Conservation (phyloP, 2,797 vertebrate species). For the Pangasius sanitwongsei region DNA sequence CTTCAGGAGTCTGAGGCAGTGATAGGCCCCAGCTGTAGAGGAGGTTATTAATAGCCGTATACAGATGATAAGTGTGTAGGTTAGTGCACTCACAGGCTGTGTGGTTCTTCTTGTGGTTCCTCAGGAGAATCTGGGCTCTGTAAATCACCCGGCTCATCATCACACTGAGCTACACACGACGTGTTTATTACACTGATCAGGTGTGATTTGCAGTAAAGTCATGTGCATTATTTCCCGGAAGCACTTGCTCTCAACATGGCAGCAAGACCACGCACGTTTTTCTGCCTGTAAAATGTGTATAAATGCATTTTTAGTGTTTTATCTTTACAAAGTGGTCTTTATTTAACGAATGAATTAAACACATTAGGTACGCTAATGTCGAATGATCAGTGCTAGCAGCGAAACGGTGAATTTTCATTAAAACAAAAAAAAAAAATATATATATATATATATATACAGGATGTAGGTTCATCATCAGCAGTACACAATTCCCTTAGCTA, state of each 20-base stretch:
- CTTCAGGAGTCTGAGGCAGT: background rate
- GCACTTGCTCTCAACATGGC: background rate
- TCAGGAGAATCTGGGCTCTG: background rate
- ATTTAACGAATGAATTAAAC: background rate
- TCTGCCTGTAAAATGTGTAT: background rate
- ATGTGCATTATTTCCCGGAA: background rate
- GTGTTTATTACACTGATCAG: background rate
- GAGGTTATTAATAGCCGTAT: constrained; percentile 26
- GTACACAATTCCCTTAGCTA: background rate
- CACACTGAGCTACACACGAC: background rate
- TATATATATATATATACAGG: too few species aligned
- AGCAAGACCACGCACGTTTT: background rate
- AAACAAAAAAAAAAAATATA: too few species aligned
- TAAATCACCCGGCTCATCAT: background rate
- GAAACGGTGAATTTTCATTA: background rate
- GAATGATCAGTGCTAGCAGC: background rate
- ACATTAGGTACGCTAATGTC: background rate
- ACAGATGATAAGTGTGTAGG: background rate
- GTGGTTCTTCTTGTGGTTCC: background rate
- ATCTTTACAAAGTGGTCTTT: background rate
- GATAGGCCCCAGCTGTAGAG: constrained; percentile 3
- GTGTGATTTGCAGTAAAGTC: background rate
- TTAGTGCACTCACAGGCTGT: background rate
- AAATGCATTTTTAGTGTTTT: background rate
- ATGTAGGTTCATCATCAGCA: too few species aligned